These are phyloP conservation scores for Drosophila vallismaia DNA, from an alignment of 2,888 invertebrate genomes.

Conservation along the genomic window DNA sequence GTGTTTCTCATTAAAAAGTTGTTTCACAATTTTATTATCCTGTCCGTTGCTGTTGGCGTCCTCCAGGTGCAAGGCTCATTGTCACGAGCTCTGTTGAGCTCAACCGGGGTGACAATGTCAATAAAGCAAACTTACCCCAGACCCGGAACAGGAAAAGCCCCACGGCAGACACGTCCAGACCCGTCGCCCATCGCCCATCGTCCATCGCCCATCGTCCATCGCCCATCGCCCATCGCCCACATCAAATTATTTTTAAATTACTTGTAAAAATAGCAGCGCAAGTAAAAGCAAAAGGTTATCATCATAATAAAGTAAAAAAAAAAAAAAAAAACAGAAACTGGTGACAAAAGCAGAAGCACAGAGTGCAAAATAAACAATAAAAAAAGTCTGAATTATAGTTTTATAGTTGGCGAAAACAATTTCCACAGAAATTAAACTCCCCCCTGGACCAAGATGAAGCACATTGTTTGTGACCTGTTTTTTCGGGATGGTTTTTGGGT, in stretches of 20 bases:
- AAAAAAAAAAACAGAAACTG: slow-evolving; percentile 19
- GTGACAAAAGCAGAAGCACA: slow-evolving; percentile 17
- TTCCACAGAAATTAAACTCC: slow-evolving; percentile 39
- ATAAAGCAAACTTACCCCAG: slow-evolving; percentile 65
- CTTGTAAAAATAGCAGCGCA: slow-evolving; percentile 63
- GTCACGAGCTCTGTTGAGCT: slow-evolving; percentile 47
- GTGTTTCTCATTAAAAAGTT: slow-evolving; percentile 78
- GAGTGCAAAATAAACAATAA: slow-evolving; percentile 4
- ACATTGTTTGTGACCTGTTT: slow-evolving; percentile 1
- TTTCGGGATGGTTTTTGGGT: no score
- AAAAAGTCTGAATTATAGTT: slow-evolving; percentile 25
- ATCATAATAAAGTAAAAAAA: slow-evolving; percentile 28
- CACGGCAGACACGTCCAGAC: slow-evolving; percentile 3
- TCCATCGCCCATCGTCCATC: slow-evolving; percentile 24
- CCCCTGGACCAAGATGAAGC: not conserved
- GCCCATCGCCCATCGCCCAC: slow-evolving; percentile 20
- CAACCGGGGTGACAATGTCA: slow-evolving; percentile 70
- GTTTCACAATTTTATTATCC: slow-evolving; percentile 77
- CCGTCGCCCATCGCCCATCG: not conserved
- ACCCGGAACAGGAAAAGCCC: not conserved
- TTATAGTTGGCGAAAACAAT: slow-evolving; percentile 45
- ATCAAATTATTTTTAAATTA: slow-evolving; percentile 74
- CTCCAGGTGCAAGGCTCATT: slow-evolving; percentile 59
- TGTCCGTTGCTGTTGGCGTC: slow-evolving; percentile 18
- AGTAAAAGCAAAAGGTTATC: slow-evolving; percentile 53